Evolutionary conservation across 2,888 invertebrate genomes (phyloP).

Genomic region (Epiblema foenella): DNA sequence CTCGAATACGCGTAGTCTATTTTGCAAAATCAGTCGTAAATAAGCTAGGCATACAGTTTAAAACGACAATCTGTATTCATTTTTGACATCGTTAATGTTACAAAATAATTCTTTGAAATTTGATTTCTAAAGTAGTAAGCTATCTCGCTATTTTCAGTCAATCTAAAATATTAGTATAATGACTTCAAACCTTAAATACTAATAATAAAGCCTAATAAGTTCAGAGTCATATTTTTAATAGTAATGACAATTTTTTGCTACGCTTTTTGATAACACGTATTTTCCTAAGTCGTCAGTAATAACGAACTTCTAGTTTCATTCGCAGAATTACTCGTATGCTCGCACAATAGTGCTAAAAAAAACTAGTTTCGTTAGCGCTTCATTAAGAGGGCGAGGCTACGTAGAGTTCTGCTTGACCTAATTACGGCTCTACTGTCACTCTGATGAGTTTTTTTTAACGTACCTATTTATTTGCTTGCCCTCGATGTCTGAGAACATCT

Average conservation of each 20-base stretch:
- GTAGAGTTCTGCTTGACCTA: conserved; percentile 74
- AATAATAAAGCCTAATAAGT: too few species aligned
- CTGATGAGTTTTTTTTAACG: conserved; percentile 60
- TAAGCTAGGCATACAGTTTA: too few species aligned
- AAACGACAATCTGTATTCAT: too few species aligned
- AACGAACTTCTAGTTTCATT: conserved; percentile 10
- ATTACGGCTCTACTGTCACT: conserved; percentile 70
- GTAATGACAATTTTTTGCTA: not conserved
- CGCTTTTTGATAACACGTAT: not conserved
- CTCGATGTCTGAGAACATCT: conserved; percentile 50
- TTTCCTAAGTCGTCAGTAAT: not conserved
- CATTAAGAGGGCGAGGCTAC: conserved; percentile 71
- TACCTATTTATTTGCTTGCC: conserved; percentile 57
- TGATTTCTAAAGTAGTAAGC: not conserved
- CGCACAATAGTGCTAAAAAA: conserved; percentile 68
- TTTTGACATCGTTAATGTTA: too few species aligned
- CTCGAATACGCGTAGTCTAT: too few species aligned
- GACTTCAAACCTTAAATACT: too few species aligned
- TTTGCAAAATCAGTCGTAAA: too few species aligned
- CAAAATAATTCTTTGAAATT: not conserved
- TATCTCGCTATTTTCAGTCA: not conserved
- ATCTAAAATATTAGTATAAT: too few species aligned
- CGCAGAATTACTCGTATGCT: conserved; percentile 36
- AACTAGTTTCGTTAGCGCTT: conserved; percentile 74
- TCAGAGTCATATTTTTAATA: not conserved